phyloP scores from a whole-genome alignment of 2,888 invertebrate genomes.

The Syrista parreyssii region DNA sequence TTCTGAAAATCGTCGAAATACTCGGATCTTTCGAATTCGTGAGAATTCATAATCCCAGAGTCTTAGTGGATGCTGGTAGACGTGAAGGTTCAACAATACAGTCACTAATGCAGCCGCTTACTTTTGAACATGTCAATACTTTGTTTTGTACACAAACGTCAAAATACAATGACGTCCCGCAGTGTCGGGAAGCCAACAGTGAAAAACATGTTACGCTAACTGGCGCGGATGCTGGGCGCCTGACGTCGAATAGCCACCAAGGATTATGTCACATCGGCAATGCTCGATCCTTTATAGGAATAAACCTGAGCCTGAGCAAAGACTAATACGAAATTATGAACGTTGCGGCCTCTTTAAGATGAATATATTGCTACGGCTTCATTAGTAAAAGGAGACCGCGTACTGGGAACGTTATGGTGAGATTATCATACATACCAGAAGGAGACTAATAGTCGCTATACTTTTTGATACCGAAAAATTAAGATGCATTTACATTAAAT shows the following conservation, averaged over 20 bases:
- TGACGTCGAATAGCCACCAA: constrained; percentile 48
- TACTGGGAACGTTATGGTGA: background rate
- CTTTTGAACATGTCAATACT: constrained; percentile 55
- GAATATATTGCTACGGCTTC: constrained; percentile 29
- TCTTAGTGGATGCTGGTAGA: constrained; percentile 32
- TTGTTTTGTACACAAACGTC: constrained; percentile 62
- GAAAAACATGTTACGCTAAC: constrained; percentile 45
- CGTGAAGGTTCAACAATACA: constrained; percentile 38
- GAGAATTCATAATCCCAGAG: constrained; percentile 38
- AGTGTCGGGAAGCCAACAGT: constrained; percentile 39
- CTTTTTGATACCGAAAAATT: background rate
- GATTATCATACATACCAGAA: background rate
- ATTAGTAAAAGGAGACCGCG: constrained; percentile 19
- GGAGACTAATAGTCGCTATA: background rate
- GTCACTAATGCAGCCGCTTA: constrained; percentile 39
- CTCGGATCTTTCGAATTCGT: constrained; percentile 45
- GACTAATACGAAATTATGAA: constrained; percentile 5
- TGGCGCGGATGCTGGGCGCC: constrained; percentile 30
- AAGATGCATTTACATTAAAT: background rate
- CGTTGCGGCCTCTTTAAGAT: constrained; percentile 21
- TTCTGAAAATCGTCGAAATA: constrained; percentile 37
- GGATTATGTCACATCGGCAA: constrained; percentile 48
- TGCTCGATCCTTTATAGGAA: background rate
- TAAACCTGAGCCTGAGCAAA: background rate
- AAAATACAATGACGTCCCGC: constrained; percentile 46